Conservation (phyloP, 1,140 invertebrate genomes). For the Helicoverpa zea region DNA sequence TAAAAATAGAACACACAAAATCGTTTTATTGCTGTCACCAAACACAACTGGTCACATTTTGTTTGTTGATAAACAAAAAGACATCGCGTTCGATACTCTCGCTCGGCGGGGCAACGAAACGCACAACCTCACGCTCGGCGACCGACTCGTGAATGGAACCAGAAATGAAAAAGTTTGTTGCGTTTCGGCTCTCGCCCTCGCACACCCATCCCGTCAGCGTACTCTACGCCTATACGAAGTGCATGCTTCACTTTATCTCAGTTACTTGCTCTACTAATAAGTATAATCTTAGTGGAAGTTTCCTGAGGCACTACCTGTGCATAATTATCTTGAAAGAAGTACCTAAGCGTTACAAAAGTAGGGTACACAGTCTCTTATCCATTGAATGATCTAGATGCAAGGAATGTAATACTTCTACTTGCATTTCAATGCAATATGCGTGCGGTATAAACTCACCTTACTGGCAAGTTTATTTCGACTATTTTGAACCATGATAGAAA, state of each 20-base stretch:
- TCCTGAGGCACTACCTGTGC: constrained; percentile 10
- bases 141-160: constrained; percentile 74
- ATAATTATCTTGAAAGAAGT: constrained; percentile 22
- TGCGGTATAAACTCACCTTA: too few species aligned
- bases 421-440: too few species aligned
- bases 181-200: constrained; percentile 2
- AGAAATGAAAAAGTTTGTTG: constrained; percentile 56
- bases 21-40: constrained; percentile 63
- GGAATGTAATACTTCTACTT: neutral
- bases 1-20: constrained; percentile 60
- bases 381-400: neutral
- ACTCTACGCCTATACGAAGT: neutral
- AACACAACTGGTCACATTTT: constrained; percentile 67
- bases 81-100: constrained; percentile 64
- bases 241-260: constrained; percentile 35
- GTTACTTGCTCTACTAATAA: constrained; percentile 34
- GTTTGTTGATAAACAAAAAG: constrained; percentile 82
- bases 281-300: constrained; percentile 44
- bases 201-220: constrained; percentile 4
- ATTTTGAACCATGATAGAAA: too few species aligned
- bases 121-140: constrained; percentile 59
- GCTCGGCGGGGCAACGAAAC: constrained; percentile 50
- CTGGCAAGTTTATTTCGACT: too few species aligned
- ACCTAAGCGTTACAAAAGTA: constrained; percentile 6
- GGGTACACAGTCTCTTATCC: constrained; percentile 1